Conservation (phyloP, 2,113 vertebrate genomes). For the Charadrius vociferus region DNA sequence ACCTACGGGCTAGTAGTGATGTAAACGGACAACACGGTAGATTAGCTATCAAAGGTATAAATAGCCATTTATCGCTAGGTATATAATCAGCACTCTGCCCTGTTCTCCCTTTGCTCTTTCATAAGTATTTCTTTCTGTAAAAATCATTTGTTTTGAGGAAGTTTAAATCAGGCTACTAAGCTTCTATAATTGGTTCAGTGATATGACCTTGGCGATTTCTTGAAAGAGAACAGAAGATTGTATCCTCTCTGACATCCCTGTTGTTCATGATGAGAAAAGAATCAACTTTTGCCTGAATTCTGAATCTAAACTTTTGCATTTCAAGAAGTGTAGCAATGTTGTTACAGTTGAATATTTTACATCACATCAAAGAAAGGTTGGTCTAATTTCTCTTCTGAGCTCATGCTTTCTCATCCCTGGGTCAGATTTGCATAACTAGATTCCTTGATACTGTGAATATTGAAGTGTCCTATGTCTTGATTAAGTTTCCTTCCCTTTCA, state of each 20-base stretch:
- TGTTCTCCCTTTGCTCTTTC: not conserved
- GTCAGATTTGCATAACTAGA: not conserved
- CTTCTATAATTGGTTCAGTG: not conserved
- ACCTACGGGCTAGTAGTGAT: not conserved
- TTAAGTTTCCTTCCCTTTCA: not conserved
- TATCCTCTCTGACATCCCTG: not conserved
- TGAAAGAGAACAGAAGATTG: not conserved
- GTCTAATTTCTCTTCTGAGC: not conserved
- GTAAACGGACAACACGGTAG: not conserved
- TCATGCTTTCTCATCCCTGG: not conserved
- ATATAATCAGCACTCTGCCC: not conserved
- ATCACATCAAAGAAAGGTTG: not conserved
- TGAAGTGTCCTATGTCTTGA: not conserved
- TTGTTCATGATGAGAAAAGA: not conserved
- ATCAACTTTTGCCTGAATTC: not conserved
- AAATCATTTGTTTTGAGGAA: not conserved
- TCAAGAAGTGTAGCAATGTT: not conserved
- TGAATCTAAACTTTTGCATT: not conserved
- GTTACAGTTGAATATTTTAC: not conserved
- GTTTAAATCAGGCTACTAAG: not conserved
- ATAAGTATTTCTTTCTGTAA: not conserved
- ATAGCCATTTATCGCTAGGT: not conserved
- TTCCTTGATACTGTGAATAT: not conserved
- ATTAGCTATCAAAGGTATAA: not conserved
- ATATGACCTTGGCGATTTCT: not conserved